Percentiles rank a stretch among this genome's conserved stretches.
Evolutionary conservation across 2,113 vertebrate genomes (phyloP).

Genomic region (Sylvia atricapilla): DNA sequence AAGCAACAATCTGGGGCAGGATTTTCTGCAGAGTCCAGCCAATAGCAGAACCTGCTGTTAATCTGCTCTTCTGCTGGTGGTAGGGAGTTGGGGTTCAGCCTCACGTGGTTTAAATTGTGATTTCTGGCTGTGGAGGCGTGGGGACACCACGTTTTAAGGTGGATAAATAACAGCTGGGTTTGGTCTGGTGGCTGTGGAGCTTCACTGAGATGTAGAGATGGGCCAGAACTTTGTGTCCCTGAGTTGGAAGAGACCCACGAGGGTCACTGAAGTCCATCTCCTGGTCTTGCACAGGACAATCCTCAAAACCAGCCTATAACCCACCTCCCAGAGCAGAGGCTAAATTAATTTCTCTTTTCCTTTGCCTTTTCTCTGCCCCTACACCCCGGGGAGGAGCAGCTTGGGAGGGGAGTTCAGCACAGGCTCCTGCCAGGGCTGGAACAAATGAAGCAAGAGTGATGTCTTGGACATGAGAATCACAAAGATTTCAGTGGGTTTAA

Average conservation of each 20-base stretch:
- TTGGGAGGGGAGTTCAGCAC: not conserved
- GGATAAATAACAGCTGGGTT: not conserved
- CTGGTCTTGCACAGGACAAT: not conserved
- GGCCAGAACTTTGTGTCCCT: not conserved
- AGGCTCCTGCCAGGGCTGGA: not conserved
- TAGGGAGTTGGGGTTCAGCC: not conserved
- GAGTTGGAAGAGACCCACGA: not conserved
- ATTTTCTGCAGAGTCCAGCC: not conserved
- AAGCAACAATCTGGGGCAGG: not conserved
- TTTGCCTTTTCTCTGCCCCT: not conserved
- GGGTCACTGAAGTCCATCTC: not conserved
- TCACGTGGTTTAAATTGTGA: not conserved
- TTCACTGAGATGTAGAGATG: not conserved
- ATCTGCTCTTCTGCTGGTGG: not conserved
- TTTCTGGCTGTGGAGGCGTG: not conserved
- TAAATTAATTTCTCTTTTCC: not conserved
- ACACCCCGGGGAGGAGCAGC: not conserved
- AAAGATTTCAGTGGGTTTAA: not conserved
- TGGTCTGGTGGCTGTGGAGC: not conserved
- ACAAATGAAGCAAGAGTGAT: accelerated
- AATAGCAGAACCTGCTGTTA: not conserved
- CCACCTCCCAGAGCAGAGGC: not conserved
- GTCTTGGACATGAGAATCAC: not conserved
- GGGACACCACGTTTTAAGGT: accelerated
- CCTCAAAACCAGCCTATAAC: not conserved